Conservation (phyloP, 1,140 invertebrate species). For the Drosophila murphyi region DNA sequence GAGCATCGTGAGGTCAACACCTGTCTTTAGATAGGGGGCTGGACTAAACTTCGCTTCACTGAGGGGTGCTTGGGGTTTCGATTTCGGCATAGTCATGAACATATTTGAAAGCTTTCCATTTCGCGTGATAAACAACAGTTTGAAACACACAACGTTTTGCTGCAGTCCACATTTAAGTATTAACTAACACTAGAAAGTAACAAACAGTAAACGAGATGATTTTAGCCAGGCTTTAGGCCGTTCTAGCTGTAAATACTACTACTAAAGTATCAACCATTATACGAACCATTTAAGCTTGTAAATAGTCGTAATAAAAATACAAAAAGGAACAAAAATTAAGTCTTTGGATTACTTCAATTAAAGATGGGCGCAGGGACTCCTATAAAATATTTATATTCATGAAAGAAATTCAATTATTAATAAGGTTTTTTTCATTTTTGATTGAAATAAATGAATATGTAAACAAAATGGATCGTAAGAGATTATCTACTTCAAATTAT, state of each 20-base stretch:
- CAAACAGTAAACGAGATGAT: constrained; percentile 27
- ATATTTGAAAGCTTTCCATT: constrained; percentile 81
- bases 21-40: constrained; percentile 85
- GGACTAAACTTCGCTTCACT: no score
- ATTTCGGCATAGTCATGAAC: constrained; percentile 56
- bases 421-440: no score
- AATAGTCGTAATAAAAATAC: constrained; percentile 74
- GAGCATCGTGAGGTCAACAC: constrained; percentile 89
- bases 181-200: constrained; percentile 65
- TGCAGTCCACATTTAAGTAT: constrained; percentile 69
- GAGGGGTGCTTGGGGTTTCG: constrained; percentile 4
- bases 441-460: no score
- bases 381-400: no score
- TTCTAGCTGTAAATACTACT: constrained; percentile 62
- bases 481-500: background rate
- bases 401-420: no score
- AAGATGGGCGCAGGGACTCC: no score
- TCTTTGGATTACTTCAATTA: background rate
- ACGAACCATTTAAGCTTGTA: constrained; percentile 68
- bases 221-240: constrained; percentile 39
- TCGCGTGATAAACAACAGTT: constrained; percentile 75
- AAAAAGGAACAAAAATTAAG: constrained; percentile 4
- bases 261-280: constrained; percentile 34
- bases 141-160: constrained; percentile 59
- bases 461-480: no score